Evolutionary conservation across 2,888 invertebrate species (phyloP).

Genomic region (Mythimna impura): DNA sequence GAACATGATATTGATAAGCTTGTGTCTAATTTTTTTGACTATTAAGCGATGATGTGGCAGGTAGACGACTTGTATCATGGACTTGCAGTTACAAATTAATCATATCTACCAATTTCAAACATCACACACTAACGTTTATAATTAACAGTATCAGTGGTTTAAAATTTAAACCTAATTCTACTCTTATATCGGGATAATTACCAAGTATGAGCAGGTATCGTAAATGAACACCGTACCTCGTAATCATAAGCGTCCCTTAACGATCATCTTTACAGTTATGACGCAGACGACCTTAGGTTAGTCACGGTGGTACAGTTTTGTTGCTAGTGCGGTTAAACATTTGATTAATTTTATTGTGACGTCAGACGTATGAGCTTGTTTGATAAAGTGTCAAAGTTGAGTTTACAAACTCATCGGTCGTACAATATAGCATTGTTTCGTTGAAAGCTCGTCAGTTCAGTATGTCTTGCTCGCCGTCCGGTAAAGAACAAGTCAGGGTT

Average conservation of each 20-base stretch:
- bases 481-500: not conserved
- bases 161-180: conserved; percentile 8
- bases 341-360: conserved; percentile 9
- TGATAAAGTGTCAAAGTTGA: not conserved
- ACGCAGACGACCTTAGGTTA: conserved; percentile 30
- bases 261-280: conserved; percentile 37
- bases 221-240: conserved; percentile 37
- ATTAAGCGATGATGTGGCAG: no score
- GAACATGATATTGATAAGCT: no score
- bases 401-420: not conserved
- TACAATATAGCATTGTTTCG: not conserved
- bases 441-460: not conserved
- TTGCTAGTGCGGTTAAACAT: conserved; percentile 2
- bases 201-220: conserved; percentile 23
- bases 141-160: conserved; percentile 21
- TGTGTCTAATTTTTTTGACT: no score
- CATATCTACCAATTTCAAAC: not conserved
- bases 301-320: conserved; percentile 10
- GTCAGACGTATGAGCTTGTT: not conserved
- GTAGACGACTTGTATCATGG: not conserved
- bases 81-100: not conserved
- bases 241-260: conserved; percentile 37
- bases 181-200: conserved; percentile 32
- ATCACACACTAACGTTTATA: conserved; percentile 11
- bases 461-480: no score